These are phyloP conservation scores for Sylvia atricapilla DNA, from an alignment of 2,113 vertebrate species.

Conservation along the genomic window DNA sequence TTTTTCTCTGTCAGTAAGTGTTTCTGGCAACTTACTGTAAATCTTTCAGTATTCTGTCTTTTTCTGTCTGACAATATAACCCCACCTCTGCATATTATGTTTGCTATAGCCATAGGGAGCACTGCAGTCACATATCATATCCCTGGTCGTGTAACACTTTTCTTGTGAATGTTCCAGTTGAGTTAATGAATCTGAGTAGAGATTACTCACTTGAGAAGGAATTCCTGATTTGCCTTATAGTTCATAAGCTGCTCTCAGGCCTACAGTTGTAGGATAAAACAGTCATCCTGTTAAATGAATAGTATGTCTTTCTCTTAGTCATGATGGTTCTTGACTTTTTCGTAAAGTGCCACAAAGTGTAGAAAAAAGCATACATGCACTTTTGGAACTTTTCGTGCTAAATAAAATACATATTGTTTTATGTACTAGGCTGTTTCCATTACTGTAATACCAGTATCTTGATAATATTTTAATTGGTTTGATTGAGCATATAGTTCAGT, in stretches of 20 bases:
- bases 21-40: neutral
- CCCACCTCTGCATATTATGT: neutral
- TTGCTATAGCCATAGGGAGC: neutral
- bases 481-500: neutral
- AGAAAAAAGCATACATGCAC: neutral
- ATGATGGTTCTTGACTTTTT: neutral
- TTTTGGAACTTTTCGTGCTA: neutral
- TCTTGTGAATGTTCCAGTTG: neutral
- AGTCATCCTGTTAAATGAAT: neutral
- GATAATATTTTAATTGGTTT: neutral
- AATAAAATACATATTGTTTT: conserved; percentile 55
- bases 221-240: conserved; percentile 44
- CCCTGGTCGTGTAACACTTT: neutral
- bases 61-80: neutral
- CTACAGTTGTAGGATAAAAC: neutral
- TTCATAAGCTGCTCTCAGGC: neutral
- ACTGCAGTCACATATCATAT: neutral
- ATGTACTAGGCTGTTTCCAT: neutral
- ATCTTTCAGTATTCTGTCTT: neutral
- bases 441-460: neutral
- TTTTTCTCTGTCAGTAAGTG: neutral
- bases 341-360: neutral
- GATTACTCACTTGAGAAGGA: neutral
- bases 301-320: neutral
- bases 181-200: neutral